phyloP scores from a whole-genome alignment of 2,797 vertebrate genomes.

The Cyprinella venusta region DNA sequence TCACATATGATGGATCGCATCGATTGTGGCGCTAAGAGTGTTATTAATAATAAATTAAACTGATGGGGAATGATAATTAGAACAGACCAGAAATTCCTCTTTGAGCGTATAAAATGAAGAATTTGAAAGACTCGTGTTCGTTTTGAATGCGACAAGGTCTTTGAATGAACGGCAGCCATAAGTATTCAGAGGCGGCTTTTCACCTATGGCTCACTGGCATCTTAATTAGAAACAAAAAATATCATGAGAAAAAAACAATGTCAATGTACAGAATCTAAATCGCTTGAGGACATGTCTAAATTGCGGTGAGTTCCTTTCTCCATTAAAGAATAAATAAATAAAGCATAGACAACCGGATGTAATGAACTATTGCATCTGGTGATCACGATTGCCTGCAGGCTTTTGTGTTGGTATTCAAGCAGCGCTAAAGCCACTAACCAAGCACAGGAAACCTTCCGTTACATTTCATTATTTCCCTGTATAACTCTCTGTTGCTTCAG shows the following conservation, averaged over 20 bases:
- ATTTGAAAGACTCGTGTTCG: constrained; percentile 5
- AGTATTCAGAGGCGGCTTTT: not conserved
- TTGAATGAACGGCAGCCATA: not conserved
- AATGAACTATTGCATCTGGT: constrained; percentile 67
- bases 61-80: constrained; percentile 26
- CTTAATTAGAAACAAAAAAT: constrained; percentile 44
- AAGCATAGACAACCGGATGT: constrained; percentile 54
- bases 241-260: constrained; percentile 48
- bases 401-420: constrained; percentile 61
- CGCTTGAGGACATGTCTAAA: constrained; percentile 3
- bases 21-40: constrained; percentile 50
- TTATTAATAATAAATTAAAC: constrained; percentile 59
- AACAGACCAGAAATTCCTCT: constrained; percentile 26
- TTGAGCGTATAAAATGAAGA: not conserved
- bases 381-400: constrained; percentile 65
- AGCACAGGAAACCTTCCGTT: constrained; percentile 9
- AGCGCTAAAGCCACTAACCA: constrained; percentile 33
- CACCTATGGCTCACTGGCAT: constrained; percentile 7
- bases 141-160: constrained; percentile 25
- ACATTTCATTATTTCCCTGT: constrained; percentile 12
- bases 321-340: constrained; percentile 51
- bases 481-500: not conserved
- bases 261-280: not conserved
- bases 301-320: constrained; percentile 34
- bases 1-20: constrained; percentile 47